Evolutionary conservation across 2,888 invertebrate species (phyloP).

Genomic region (Drosophila hamatofila): DNA sequence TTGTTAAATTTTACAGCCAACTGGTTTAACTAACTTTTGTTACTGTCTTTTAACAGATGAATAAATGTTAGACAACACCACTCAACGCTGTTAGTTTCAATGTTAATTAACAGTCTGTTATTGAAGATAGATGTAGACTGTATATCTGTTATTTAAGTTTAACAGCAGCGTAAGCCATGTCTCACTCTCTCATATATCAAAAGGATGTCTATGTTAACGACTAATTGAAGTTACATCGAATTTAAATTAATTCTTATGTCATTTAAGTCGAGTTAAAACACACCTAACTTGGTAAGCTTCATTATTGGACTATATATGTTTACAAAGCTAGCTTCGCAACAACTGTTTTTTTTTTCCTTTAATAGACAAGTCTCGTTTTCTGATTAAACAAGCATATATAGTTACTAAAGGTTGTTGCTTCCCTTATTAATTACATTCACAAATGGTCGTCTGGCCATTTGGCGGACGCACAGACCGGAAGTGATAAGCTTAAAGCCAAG

Average conservation of each 20-base stretch:
- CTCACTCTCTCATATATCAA: background rate
- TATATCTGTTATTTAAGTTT: too few relatives aligned
- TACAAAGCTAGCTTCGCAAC: too few relatives aligned
- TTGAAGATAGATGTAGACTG: too few relatives aligned
- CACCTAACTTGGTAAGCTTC: slow-evolving; percentile 1
- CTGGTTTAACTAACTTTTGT: too few relatives aligned
- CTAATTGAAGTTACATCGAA: too few relatives aligned
- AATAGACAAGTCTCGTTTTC: background rate
- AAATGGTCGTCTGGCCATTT: slow-evolving; percentile 44
- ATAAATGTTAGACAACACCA: too few relatives aligned
- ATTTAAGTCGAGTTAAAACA: background rate
- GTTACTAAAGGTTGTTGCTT: slow-evolving; percentile 3
- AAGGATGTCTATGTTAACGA: background rate
- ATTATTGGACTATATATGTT: too few relatives aligned
- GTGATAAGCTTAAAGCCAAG: slow-evolving; percentile 58
- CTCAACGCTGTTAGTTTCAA: background rate
- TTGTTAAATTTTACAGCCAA: too few relatives aligned
- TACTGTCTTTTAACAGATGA: too few relatives aligned
- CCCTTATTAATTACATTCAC: slow-evolving; percentile 62
- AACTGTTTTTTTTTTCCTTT: too few relatives aligned
- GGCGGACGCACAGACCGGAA: slow-evolving; percentile 48
- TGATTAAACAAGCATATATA: background rate
- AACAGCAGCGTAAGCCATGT: background rate
- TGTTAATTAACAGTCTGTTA: slow-evolving; percentile 1
- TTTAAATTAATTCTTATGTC: background rate